Conservation (phyloP, 2,113 vertebrate genomes). For the Octodon degus region DNA sequence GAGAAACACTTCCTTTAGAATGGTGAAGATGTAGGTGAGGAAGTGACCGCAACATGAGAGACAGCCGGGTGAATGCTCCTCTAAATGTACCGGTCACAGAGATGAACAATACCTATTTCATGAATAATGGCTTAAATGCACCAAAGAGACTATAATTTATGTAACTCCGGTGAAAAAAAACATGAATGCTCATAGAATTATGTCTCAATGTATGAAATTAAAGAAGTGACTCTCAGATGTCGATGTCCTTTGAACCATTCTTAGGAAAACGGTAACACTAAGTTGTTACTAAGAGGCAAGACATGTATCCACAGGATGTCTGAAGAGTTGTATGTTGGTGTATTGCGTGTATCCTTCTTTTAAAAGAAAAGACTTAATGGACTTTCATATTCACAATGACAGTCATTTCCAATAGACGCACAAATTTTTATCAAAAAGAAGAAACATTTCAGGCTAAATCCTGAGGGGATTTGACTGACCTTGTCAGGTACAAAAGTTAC, state of each 20-base stretch:
- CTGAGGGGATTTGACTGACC: no score
- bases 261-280: not conserved
- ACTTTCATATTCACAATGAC: not conserved
- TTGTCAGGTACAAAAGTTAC: no score
- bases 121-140: not conserved
- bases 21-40: not conserved
- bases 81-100: not conserved
- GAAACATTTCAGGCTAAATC: no score
- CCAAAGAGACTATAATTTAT: not conserved
- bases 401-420: constrained; percentile 22
- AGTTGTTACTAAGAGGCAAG: not conserved
- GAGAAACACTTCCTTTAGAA: not conserved
- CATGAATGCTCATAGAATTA: not conserved
- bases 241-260: not conserved
- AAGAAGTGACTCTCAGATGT: not conserved
- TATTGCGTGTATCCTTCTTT: not conserved
- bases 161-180: not conserved
- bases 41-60: not conserved
- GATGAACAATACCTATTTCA: not conserved
- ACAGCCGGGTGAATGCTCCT: not conserved
- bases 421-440: not conserved
- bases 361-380: not conserved
- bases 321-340: not conserved
- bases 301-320: not conserved
- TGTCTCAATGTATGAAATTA: not conserved